These are phyloP conservation scores for Heliconius nattereri DNA, from an alignment of 1,140 invertebrate species.

Conservation along the genomic window DNA sequence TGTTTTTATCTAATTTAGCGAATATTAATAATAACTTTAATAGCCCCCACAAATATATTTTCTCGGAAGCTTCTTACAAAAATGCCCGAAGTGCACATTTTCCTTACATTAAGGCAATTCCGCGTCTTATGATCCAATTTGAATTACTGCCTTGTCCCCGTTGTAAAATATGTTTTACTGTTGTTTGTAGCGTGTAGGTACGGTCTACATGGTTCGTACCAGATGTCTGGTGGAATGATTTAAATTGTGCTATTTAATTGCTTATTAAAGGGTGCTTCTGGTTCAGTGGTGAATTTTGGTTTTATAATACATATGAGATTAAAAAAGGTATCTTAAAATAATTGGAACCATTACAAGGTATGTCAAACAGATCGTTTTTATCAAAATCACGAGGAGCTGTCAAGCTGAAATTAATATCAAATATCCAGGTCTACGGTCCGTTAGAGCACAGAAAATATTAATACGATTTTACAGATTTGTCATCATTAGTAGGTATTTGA, in stretches of 20 bases:
- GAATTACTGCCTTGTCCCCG: constrained; percentile 48
- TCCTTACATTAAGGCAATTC: constrained; percentile 63
- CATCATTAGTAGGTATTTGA: too few relatives aligned
- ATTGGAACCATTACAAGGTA: too few relatives aligned
- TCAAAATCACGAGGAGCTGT: too few relatives aligned
- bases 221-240: not conserved
- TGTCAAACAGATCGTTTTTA: not conserved
- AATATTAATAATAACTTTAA: constrained; percentile 9
- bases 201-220: not conserved
- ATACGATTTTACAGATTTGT: too few relatives aligned
- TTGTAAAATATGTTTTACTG: constrained; percentile 36
- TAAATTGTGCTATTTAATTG: not conserved
- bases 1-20: not conserved
- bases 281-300: not conserved
- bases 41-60: not conserved
- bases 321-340: too few relatives aligned
- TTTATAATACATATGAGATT: too few relatives aligned
- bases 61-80: constrained; percentile 19
- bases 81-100: constrained; percentile 53
- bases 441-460: too few relatives aligned
- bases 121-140: constrained; percentile 61
- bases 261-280: not conserved
- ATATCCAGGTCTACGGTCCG: too few relatives aligned
- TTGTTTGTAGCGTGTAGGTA: not conserved
- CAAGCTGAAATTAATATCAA: too few relatives aligned